These are phyloP conservation scores for Tryphoninae sp. DNA, from an alignment of 2,888 invertebrate genomes.

Conservation along the genomic window DNA sequence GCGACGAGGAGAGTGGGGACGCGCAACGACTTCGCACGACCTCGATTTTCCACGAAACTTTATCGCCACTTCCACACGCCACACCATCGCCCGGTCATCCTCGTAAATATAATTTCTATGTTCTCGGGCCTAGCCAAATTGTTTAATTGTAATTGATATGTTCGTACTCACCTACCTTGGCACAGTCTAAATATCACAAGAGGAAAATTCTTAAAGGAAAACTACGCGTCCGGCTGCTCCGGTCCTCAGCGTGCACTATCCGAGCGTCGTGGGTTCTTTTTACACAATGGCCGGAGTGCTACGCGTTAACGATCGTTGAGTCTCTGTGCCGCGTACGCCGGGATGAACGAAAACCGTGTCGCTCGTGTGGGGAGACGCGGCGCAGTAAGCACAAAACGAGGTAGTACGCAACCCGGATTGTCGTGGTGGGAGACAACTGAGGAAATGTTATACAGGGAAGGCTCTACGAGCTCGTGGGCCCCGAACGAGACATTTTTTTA, in stretches of 20 bases:
- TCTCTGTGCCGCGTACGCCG: constrained; percentile 70
- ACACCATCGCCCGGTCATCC: constrained; percentile 22
- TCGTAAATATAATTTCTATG: neutral
- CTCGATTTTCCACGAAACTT: constrained; percentile 67
- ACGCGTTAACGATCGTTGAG: constrained; percentile 78
- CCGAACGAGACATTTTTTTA: constrained; percentile 26
- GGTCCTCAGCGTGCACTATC: constrained; percentile 78
- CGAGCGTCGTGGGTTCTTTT: constrained; percentile 77
- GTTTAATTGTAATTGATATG: neutral
- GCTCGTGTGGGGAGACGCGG: constrained; percentile 77
- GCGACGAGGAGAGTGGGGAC: constrained; percentile 23
- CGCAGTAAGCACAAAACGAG: constrained; percentile 70
- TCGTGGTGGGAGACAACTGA: constrained; percentile 67
- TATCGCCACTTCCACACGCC: constrained; percentile 41
- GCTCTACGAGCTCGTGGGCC: neutral
- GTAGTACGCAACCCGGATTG: constrained; percentile 71
- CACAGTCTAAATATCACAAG: constrained; percentile 81
- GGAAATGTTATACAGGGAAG: constrained; percentile 64
- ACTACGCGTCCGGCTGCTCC: constrained; percentile 77
- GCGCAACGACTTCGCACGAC: constrained; percentile 65
- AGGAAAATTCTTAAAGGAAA: constrained; percentile 78
- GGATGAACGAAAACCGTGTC: constrained; percentile 72
- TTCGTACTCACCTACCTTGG: constrained; percentile 78
- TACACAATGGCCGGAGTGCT: constrained; percentile 78
- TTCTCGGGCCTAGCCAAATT: neutral